Conservation (phyloP, 30 jellyfish, hydroid and myxozoan genomes). For the Mastigias papua region DNA sequence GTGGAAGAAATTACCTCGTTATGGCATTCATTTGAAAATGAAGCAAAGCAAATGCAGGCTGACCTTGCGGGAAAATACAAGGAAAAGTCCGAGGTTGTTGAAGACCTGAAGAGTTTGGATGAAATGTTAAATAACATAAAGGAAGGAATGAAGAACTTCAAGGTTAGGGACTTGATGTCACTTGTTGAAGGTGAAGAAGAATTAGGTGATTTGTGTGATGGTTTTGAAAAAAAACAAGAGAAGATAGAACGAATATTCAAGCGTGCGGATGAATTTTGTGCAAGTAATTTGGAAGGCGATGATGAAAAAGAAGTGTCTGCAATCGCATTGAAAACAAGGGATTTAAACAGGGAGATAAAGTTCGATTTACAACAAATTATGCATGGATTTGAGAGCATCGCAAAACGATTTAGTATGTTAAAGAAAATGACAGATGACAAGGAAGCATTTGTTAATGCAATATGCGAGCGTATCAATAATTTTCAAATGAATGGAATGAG, state of each 20-base stretch:
- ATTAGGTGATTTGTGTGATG: constrained; percentile 10
- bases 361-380: constrained; percentile 19
- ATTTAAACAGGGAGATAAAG: constrained; percentile 22
- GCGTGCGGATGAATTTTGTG: constrained; percentile 17
- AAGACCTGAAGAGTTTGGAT: constrained; percentile 7
- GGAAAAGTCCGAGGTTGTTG: constrained; percentile 10
- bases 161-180: constrained; percentile 43
- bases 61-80: constrained; percentile 25
- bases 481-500: not conserved
- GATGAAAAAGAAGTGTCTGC: constrained; percentile 9
- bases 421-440: constrained; percentile 36
- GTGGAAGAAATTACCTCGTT: constrained; percentile 7
- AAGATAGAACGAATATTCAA: constrained; percentile 4
- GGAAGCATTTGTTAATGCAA: constrained; percentile 31
- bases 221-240: constrained; percentile 24
- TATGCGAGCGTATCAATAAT: constrained; percentile 20
- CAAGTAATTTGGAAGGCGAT: not conserved
- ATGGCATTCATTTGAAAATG: constrained; percentile 43
- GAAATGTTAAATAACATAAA: constrained; percentile 31
- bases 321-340: not conserved
- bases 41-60: constrained; percentile 36
- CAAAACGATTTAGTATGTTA: constrained; percentile 10
- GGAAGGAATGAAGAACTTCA: constrained; percentile 22
- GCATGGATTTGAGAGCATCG: constrained; percentile 21
- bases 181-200: constrained; percentile 66